Conservation (phyloP, 2,797 vertebrate genomes). For the Bradypodion pumilum region DNA sequence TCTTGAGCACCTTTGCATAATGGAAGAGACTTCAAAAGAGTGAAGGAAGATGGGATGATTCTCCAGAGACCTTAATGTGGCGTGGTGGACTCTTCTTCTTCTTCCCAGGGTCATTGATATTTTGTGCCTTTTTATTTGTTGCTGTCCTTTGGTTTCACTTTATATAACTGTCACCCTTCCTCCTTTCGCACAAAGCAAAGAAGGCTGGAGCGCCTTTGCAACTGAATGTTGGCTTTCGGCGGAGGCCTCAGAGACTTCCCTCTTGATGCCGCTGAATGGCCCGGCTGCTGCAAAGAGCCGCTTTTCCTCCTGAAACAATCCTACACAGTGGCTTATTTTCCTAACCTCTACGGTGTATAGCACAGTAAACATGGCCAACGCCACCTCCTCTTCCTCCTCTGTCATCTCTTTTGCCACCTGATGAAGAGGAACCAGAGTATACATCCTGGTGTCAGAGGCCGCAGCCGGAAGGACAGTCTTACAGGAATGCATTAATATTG, state of each 20-base stretch:
- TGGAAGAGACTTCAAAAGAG: conserved; percentile 69
- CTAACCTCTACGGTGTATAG: background rate
- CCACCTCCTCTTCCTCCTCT: background rate
- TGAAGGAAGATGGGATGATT: conserved; percentile 59
- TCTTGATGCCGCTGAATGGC: conserved; percentile 50
- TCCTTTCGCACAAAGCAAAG: conserved; percentile 68
- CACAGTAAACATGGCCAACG: background rate
- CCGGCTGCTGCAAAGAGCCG: background rate
- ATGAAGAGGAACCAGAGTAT: background rate
- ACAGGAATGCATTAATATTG: background rate
- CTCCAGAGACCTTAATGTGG: conserved; percentile 44
- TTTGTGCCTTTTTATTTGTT: conserved; percentile 76
- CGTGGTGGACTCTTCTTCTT: conserved; percentile 62
- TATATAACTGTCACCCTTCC: conserved; percentile 63
- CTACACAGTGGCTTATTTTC: background rate
- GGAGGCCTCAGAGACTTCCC: conserved; percentile 66
- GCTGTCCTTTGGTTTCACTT: conserved; percentile 60
- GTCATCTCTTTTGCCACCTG: background rate
- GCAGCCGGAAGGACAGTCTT: background rate
- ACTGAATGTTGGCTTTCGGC: conserved; percentile 51
- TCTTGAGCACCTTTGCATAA: conserved; percentile 83
- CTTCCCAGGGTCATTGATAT: conserved; percentile 68
- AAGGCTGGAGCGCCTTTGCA: conserved; percentile 40
- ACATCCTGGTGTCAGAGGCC: background rate
- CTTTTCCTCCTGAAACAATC: background rate